These are phyloP conservation scores for Himantopus leucocephalus DNA, from an alignment of 2,113 vertebrate species.

Conservation along the genomic window DNA sequence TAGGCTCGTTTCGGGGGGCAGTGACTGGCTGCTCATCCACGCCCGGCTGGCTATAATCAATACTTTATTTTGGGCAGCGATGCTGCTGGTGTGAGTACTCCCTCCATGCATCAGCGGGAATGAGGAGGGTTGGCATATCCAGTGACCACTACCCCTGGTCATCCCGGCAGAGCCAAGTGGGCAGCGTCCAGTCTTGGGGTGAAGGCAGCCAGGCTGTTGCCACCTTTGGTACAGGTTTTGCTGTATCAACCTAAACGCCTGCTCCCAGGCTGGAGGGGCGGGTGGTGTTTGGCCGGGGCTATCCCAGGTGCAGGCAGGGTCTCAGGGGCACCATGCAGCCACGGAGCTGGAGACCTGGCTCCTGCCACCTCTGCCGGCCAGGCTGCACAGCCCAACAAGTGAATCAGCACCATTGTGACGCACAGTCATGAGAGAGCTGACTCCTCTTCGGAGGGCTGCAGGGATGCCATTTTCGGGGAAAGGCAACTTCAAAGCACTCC, in stretches of 20 bases:
- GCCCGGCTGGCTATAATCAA: background rate
- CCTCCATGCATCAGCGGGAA: background rate
- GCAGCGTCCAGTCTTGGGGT: background rate
- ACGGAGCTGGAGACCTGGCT: background rate
- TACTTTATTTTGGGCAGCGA: background rate
- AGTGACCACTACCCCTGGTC: background rate
- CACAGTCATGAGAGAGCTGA: background rate
- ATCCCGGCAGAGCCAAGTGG: background rate
- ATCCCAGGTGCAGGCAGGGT: background rate
- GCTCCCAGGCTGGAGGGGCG: fast-evolving
- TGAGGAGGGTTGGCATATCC: background rate
- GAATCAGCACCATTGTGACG: background rate
- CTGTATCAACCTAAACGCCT: fast-evolving
- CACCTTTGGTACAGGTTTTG: background rate
- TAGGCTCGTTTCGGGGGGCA: background rate
- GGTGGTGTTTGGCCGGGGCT: background rate
- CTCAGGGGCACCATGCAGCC: background rate
- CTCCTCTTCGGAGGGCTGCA: background rate
- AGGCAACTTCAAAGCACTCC: background rate
- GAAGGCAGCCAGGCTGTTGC: background rate
- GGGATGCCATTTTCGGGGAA: background rate
- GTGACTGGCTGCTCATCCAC: fast-evolving
- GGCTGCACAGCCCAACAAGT: background rate
- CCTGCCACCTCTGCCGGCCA: fast-evolving
- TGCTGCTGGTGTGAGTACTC: background rate